Evolutionary conservation across 2,888 invertebrate species (phyloP), one percentile per base, ranked within the genome.

Genomic region (Epinotia bilunana): DNA sequence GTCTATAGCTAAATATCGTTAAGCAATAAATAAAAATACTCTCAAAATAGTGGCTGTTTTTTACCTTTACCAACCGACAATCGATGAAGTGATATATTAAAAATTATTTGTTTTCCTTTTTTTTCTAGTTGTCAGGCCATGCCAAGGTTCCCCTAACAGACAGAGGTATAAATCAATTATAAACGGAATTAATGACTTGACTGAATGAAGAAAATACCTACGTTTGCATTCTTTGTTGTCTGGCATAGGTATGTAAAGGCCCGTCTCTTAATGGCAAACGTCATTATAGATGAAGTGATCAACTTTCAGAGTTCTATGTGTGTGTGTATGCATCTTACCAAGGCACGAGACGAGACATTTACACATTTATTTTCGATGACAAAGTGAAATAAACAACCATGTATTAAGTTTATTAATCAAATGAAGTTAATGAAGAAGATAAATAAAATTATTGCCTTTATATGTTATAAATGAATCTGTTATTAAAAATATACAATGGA

Each of bases 171-270:
- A 39, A 39, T 46, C 20, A 3, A 65, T 53, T 53, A 28, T 20
- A 43, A 43, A 28, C 9, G 18, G 62, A 49, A 53, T 39, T 55
- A 58, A n/a, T 63, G 43, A 53, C 12, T 18, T 57, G 43, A 39
- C 12, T 23, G 11, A 23, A 23, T 68, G 43, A 18, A 70, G 39
- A 39, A 62, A 57, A 23, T 28, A n/a, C n/a, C n/a, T n/a, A 58
- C 63, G n/a, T 20, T 55, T 9, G 18, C 65, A 71, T 60, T 74
- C 64, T 74, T 74, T 70, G 70, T 65, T 72, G 72, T 75, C 72
- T 72, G 46, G 53, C 20, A 67, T 20, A 65, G 53, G 6, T 53
- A 46, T 53, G 49, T 60, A 73, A 57, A 67, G 53, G 20, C 23
- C 61, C 11, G 55, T 60, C 43, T 65, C 64, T 64, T 74, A 74